Evolutionary conservation across 1,140 invertebrate genomes (phyloP), one percentile per base, ranked within the genome.

Genomic region (Bactericera cockerelli): DNA sequence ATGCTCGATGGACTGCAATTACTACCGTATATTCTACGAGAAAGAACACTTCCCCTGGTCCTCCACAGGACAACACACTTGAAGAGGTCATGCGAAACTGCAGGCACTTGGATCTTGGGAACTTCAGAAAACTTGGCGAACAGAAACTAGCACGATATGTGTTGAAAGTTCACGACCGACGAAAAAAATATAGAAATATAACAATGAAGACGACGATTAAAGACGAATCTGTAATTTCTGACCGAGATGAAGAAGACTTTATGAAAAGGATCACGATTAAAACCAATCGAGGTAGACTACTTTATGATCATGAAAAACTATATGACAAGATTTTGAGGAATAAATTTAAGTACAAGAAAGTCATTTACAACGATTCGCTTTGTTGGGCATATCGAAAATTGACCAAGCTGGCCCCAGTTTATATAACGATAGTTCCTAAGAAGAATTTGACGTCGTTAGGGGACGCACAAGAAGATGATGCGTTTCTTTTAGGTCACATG

Each of bases 361-460:
- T 49, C 22, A 22, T 49, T 22, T 22, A 49, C 42, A 49, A 49
- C 19, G 42, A 49, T 49, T 49, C 42, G 4, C 22, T 49, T 8
- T 49, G 42, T n/a, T 49, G 42, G 42, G 42, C 42, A 10, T 49
- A 49, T n/a, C n/a, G 42, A 49, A 16, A 49, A 16, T n/a, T 49
- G 22, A 49, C 42, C 4, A 49, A 19, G 19, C 22, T 49, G 3
- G 42, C 42, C 6, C 42, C 42, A 3, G 42, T 49, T 16, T 49
- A 49, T n/a, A 49, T 49, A 4, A 49, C 4, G 3, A 49, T 49
- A 6, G n/a, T 49, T 49, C 42, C 42, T 6, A 49, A 49, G 22
- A 49, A 16, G 42, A 49, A 49, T 49, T n/a, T 49, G 19, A 49
- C 42, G 22, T 49, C 42, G 4, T 22, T 49, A 19, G n/a, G 8